A percentile compares a stretch with the other conserved stretches of the same genome.
These are phyloP conservation scores for Chaetodon auriga DNA, from an alignment of 2,113 vertebrate genomes.

Conservation along the genomic window DNA sequence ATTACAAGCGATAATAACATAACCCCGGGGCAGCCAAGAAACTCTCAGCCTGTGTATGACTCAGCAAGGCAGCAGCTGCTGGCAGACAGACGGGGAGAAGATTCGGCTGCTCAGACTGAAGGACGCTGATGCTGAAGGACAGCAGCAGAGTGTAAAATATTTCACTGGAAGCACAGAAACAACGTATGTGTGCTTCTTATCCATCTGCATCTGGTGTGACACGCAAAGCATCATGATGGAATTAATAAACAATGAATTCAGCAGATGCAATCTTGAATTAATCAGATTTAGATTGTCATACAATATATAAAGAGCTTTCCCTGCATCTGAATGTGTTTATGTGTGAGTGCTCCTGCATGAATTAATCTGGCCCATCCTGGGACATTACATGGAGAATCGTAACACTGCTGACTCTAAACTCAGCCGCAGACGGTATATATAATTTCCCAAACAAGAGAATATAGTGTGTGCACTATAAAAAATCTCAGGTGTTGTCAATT, in stretches of 20 bases:
- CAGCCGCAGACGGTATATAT: slow-evolving; percentile 15
- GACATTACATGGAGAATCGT: neutral
- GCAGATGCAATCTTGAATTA: neutral
- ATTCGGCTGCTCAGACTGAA: slow-evolving; percentile 26
- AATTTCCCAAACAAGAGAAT: slow-evolving; percentile 14
- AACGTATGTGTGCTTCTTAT: neutral
- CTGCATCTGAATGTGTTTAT: neutral
- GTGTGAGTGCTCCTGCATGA: neutral
- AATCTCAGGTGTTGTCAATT: slow-evolving; percentile 34
- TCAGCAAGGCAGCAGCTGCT: slow-evolving; percentile 31
- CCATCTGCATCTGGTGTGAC: neutral
- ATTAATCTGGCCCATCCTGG: slow-evolving; percentile 12
- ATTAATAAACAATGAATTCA: neutral
- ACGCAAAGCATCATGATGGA: neutral
- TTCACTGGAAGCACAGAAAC: neutral
- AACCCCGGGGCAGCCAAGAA: slow-evolving; percentile 15
- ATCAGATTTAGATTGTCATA: neutral
- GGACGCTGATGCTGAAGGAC: slow-evolving; percentile 20
- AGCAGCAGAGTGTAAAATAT: slow-evolving; percentile 30
- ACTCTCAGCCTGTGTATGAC: slow-evolving; percentile 48
- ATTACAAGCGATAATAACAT: slow-evolving; percentile 47
- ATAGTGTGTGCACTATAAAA: slow-evolving; percentile 13
- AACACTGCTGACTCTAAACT: slow-evolving; percentile 10
- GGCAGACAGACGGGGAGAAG: slow-evolving; percentile 10
- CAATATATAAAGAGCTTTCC: neutral